These are phyloP conservation scores for Zeus faber DNA, from an alignment of 2,113 vertebrate species.

Conservation along the genomic window DNA sequence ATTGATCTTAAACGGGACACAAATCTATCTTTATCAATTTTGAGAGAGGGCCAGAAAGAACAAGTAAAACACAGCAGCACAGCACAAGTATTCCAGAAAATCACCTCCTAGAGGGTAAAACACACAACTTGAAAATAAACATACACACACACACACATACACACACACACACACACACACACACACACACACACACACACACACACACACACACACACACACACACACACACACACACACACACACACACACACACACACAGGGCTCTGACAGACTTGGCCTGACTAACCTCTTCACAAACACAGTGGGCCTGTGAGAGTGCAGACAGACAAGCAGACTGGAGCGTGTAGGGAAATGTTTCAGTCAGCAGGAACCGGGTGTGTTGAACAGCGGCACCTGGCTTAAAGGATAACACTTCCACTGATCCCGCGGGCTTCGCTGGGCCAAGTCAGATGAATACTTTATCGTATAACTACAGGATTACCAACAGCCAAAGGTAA, in stretches of 20 bases:
- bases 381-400: conserved; percentile 60
- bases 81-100: conserved; percentile 34
- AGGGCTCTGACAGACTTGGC: conserved; percentile 27
- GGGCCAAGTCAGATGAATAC: conserved; percentile 35
- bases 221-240: conserved; percentile 24
- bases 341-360: conserved; percentile 47
- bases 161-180: conserved; percentile 13
- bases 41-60: conserved; percentile 42
- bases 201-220: conserved; percentile 8
- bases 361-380: conserved; percentile 56
- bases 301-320: conserved; percentile 26
- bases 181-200: conserved; percentile 10
- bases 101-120: conserved; percentile 3
- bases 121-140: neutral
- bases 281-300: conserved; percentile 44
- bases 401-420: conserved; percentile 61
- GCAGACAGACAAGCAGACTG: conserved; percentile 49
- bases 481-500: conserved; percentile 32
- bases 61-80: conserved; percentile 5
- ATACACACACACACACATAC: conserved; percentile 1
- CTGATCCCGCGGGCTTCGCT: conserved; percentile 41
- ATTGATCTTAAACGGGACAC: conserved; percentile 61
- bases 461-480: conserved; percentile 36
- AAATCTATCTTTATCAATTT: conserved; percentile 71
- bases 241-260: neutral